Conservation (phyloP, 2,888 invertebrate genomes). For the Volucella bombylans region DNA sequence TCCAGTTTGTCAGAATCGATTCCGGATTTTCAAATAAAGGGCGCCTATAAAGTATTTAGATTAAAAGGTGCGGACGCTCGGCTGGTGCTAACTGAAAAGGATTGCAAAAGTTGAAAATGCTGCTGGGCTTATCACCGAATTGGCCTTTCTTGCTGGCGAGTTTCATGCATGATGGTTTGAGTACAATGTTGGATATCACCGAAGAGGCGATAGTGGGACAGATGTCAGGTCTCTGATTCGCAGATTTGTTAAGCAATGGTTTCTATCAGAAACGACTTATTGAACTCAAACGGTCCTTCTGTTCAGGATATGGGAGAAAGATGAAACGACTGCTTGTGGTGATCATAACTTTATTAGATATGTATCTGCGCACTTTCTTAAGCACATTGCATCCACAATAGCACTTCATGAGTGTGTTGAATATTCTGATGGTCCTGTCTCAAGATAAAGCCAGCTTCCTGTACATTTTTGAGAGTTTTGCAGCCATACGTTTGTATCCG, state of each 20-base stretch:
- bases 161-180: conserved; percentile 80
- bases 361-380: conserved; percentile 48
- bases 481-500: conserved; percentile 35
- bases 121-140: conserved; percentile 62
- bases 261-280: conserved; percentile 63
- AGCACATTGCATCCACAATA: conserved; percentile 63
- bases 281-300: conserved; percentile 73
- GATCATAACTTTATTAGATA: conserved; percentile 76
- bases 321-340: conserved; percentile 76
- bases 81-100: conserved; percentile 79
- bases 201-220: conserved; percentile 79
- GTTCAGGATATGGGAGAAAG: conserved; percentile 75
- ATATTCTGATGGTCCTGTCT: conserved; percentile 75
- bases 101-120: conserved; percentile 72
- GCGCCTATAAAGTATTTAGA: conserved; percentile 79
- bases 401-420: conserved; percentile 63
- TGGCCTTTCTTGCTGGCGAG: conserved; percentile 80
- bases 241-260: conserved; percentile 76
- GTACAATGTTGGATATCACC: conserved; percentile 78
- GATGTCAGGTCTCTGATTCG: too few species aligned
- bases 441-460: conserved; percentile 76
- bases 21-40: conserved; percentile 67
- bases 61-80: conserved; percentile 78
- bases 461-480: conserved; percentile 75
- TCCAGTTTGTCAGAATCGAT: conserved; percentile 77